These are phyloP conservation scores for Sinopyrophorus schimmeli DNA, from an alignment of 2,888 invertebrate species.

Conservation along the genomic window DNA sequence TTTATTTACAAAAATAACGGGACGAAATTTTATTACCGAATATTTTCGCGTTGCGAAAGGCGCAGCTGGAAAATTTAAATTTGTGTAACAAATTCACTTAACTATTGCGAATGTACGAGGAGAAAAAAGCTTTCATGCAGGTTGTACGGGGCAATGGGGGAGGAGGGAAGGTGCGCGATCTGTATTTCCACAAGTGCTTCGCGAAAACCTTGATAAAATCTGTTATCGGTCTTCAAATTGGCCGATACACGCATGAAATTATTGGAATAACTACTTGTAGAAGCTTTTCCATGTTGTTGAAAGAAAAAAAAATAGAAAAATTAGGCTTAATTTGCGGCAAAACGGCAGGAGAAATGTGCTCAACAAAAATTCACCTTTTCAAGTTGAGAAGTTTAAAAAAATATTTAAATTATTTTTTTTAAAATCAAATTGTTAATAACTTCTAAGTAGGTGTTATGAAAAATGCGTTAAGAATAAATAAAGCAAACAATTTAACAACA, in stretches of 20 bases:
- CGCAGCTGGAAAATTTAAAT: neutral
- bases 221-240: neutral
- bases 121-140: constrained; percentile 13
- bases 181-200: neutral
- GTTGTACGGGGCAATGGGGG: neutral
- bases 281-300: no score
- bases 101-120: constrained; percentile 1
- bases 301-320: neutral
- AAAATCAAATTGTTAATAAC: no score
- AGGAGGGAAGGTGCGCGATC: constrained; percentile 4
- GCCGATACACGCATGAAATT: no score
- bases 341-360: neutral
- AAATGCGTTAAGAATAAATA: no score
- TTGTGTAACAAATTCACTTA: constrained; percentile 7
- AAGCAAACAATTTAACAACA: no score
- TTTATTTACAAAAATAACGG: neutral
- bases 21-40: neutral
- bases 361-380: neutral
- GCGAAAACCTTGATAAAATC: constrained; percentile 1
- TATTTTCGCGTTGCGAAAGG: constrained; percentile 1
- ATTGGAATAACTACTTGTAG: constrained; percentile 1
- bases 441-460: no score
- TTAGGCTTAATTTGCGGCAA: neutral
- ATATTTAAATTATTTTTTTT: no score
- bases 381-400: no score